Percentiles rank a stretch among this genome's conserved stretches.
Evolutionary conservation across 1,140 invertebrate genomes (phyloP).

Genomic region (Maniola jurtina): DNA sequence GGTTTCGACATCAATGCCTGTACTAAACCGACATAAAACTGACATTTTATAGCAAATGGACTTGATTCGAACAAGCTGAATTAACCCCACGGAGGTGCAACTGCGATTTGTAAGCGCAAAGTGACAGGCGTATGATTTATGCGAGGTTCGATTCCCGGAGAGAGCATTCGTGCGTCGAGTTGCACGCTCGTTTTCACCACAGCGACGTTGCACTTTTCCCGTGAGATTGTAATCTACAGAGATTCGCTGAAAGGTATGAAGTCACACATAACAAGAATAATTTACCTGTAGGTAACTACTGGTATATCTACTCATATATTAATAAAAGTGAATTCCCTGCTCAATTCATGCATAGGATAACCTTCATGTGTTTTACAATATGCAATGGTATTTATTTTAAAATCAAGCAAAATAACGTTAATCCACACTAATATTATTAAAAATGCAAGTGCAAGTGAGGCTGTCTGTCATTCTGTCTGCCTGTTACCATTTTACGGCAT

Average conservation of each 20-base stretch:
- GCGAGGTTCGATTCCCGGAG: conserved; percentile 30
- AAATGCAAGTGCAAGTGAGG: too few relatives aligned
- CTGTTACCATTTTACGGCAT: too few relatives aligned
- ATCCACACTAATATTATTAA: too few relatives aligned
- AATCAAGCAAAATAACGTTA: too few relatives aligned
- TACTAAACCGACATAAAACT: neutral
- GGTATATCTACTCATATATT: too few relatives aligned
- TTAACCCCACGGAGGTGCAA: conserved; percentile 17
- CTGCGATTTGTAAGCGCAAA: conserved; percentile 30
- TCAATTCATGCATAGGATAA: too few relatives aligned
- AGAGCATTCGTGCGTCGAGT: conserved; percentile 29
- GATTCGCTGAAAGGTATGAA: neutral
- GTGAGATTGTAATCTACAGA: conserved; percentile 10
- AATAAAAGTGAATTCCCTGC: too few relatives aligned
- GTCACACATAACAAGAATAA: too few relatives aligned
- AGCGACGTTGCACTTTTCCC: conserved; percentile 26
- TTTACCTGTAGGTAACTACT: too few relatives aligned
- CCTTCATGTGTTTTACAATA: too few relatives aligned
- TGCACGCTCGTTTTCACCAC: conserved; percentile 26
- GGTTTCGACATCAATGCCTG: neutral
- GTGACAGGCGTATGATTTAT: conserved; percentile 37
- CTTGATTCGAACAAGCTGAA: neutral
- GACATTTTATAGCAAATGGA: neutral
- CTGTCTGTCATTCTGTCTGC: too few relatives aligned
- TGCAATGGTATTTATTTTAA: too few relatives aligned